phyloP scores from a whole-genome alignment of 2,888 invertebrate genomes.

The Parnassius mnemosyne region DNA sequence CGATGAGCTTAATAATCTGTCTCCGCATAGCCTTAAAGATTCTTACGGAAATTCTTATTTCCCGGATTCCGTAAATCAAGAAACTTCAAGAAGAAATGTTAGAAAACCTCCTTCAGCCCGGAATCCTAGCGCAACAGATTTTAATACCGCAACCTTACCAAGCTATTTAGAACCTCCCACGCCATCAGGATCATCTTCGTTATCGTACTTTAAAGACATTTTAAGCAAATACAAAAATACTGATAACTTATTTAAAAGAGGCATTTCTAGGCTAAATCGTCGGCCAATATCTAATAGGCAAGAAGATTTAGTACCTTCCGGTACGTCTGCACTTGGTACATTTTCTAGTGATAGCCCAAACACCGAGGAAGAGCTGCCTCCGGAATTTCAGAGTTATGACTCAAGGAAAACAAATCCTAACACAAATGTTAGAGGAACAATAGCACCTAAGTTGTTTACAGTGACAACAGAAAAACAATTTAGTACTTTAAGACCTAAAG shows the following conservation, averaged over 20 bases:
- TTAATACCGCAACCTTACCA: slow-evolving; percentile 63
- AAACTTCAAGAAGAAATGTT: slow-evolving; percentile 61
- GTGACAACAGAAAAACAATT: slow-evolving; percentile 48
- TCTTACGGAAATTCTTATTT: slow-evolving; percentile 71
- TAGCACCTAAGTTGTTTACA: slow-evolving; percentile 62
- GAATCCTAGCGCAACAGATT: slow-evolving; percentile 44
- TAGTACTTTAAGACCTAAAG: slow-evolving; percentile 40
- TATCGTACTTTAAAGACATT: slow-evolving; percentile 57
- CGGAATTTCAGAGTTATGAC: slow-evolving; percentile 55
- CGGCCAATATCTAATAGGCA: slow-evolving; percentile 64
- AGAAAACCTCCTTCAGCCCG: slow-evolving; percentile 38
- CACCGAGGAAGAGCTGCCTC: slow-evolving; percentile 58
- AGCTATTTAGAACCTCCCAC: slow-evolving; percentile 75
- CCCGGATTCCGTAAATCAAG: slow-evolving; percentile 70
- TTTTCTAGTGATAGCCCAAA: slow-evolving; percentile 50
- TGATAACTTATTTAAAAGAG: slow-evolving; percentile 62
- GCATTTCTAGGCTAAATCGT: slow-evolving; percentile 58
- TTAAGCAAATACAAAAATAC: slow-evolving; percentile 58
- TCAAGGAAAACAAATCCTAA: slow-evolving; percentile 46
- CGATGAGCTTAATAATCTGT: slow-evolving; percentile 48
- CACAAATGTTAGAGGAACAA: slow-evolving; percentile 50
- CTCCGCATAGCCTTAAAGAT: slow-evolving; percentile 52
- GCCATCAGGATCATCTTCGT: slow-evolving; percentile 59
- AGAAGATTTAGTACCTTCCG: slow-evolving; percentile 68
- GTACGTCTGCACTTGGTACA: slow-evolving; percentile 63